These are phyloP conservation scores for Charadrius vociferus DNA, from an alignment of 2,113 vertebrate genomes.

Conservation along the genomic window DNA sequence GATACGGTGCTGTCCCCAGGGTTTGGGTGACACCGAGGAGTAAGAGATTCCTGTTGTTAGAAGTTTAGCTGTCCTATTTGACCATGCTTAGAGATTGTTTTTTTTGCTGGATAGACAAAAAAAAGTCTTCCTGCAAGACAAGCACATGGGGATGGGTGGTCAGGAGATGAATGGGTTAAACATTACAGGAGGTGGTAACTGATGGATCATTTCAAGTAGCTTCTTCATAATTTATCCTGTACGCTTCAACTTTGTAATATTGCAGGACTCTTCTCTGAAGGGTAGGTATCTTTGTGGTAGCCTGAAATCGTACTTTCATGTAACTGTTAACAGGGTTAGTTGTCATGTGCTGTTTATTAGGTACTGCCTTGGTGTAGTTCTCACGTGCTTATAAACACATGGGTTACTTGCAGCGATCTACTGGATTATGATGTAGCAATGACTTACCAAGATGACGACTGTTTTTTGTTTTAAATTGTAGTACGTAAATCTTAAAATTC, in stretches of 20 bases:
- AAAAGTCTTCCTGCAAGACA: not conserved
- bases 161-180: not conserved
- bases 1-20: not conserved
- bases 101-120: not conserved
- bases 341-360: not conserved
- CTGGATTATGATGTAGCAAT: not conserved
- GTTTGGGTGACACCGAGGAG: not conserved
- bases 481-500: not conserved
- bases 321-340: not conserved
- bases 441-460: not conserved
- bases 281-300: not conserved
- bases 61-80: not conserved
- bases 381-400: not conserved
- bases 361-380: not conserved
- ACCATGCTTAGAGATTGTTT: not conserved
- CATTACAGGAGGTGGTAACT: not conserved
- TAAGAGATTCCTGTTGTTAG: not conserved
- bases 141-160: not conserved
- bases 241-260: not conserved
- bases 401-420: not conserved
- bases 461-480: not conserved
- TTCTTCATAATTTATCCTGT: not conserved
- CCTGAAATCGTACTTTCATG: not conserved
- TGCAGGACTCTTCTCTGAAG: not conserved
- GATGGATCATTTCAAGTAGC: not conserved